Base-by-base conservation (phyloP, 2,888 invertebrate species). In the Formica aserva region DNA sequence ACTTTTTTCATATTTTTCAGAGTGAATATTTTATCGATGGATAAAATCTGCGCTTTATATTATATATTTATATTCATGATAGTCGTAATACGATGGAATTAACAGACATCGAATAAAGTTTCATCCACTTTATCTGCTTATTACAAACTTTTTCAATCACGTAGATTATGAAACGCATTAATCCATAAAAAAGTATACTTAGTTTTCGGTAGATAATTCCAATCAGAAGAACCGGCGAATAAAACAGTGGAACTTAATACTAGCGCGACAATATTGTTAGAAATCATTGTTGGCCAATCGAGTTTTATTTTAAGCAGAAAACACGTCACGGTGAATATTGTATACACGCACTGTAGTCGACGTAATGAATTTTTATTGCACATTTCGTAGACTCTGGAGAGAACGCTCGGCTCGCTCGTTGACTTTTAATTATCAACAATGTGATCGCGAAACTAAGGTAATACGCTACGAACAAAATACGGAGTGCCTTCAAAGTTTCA, bases 221-320 rank as follows among this genome's bases (percentile, higher is more conserved):
- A 48, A 32, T 65, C n/a, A 18, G 45, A 48, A 22, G 15, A 29
- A 15, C 22, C 22, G n/a, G 4, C 15, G 66, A 45, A 35, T 75
- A 32, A 65, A 74, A 75, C 32, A 75, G 22, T 11, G 5, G n/a
- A 75, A 65, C 32, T 75, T 63, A 75, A 75, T 62, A 9, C 32
- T 18, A 26, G 22, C 48, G 29, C n/a, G 63, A 75, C 32, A 75
- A 22, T 75, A 35, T 18, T 45, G 65, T 75, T 65, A 65, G 65
- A 75, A 75, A 65, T 41, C 41, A 75, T 75, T 74, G 63, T 63
- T 48, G 75, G 65, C 45, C 32, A 29, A 65, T 45, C 75, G 75
- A 65, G 26, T 75, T 65, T 65, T 48, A 75, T 63, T 65, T 45
- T 35, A 22, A 63, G 29, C 13, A 32, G n/a, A 32, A 75, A 75